Evolutionary conservation across 2,888 invertebrate species (phyloP), one percentile per base, ranked within the genome.

Genomic region (Zele albiditarsus): DNA sequence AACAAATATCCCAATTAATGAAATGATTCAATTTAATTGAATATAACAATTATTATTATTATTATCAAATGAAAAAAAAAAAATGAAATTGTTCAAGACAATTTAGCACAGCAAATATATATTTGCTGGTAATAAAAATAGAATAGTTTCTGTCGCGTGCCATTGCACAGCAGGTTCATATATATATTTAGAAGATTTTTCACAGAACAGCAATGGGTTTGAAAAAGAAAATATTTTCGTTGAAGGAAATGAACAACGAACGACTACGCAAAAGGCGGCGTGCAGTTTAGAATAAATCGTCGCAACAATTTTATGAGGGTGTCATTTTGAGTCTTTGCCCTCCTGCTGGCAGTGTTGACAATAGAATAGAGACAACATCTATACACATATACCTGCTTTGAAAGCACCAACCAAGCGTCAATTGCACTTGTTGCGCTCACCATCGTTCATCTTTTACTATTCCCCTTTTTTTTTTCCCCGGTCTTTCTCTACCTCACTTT

Each of bases 371-470:
- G 70, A 74, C 74, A 78, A 53, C 20, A 53, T 53, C n/a, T 46
- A 46, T n/a, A 46, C n/a, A 53, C 20, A 53, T 8, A 53, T 80
- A 80, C 80, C 80, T 80, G 79, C 77, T 63, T 75, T 62, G 60
- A 27, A 28, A 25, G 75, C 33, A 57, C 31, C 20, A 53, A 46
- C 38, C 38, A 46, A 53, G 73, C 73, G 46, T 74, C 74, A 70
- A 78, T 77, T 79, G 77, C 76, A 80, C 80, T 80, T 80, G 80
- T 80, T 80, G 78, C 77, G 71, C 65, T 65, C 65, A 60, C 14
- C 60, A 57, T 42, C 53, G 58, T 28, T 66, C 67, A 66, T 67
- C 67, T 20, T 46, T 23, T 57, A n/a, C 46, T 12, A 12, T 53
- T n/a, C 23, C 31, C 31, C 53, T 31, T 23, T 57, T 27, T 53